Base-by-base conservation (phyloP, 1,140 invertebrate species). In the Cherax destructor region DNA sequence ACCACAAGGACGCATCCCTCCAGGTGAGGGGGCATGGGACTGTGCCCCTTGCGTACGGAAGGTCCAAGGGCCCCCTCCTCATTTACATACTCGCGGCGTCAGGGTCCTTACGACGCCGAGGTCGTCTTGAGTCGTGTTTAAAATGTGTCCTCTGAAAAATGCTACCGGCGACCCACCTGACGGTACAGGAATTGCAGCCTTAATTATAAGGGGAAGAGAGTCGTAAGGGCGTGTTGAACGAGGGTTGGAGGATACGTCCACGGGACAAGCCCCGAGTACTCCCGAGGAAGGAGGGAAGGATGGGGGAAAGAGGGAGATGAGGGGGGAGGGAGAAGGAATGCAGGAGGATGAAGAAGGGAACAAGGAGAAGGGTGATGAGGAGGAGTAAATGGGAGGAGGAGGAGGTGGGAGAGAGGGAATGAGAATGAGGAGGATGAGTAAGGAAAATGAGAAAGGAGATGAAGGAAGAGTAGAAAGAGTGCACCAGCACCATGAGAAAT, bases 91-190 rank as follows among this genome's bases (percentile, higher is more conserved):
- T 21, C 74, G 41, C 7, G 16, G 9, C 65, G 65, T 59, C 18
- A 56, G 21, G 49, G 30, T n/a, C 83, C 83, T 74, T 74, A 1
- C n/a, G 16, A 16, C 65, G 65, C 65, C 49, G 59, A 74, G 50
- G 72, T 49, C 16, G 49, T 72, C 69, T 18, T 2, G 74, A 41
- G 65, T 59, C 83, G 83, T 74, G 83, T 85, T 84, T 85, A 65
- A 85, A 85, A 85, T 85, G 83, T 85, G 83, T 85, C 83, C 30
- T 72, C 83, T 69, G 61, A 72, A 85, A 85, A 85, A 85, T 74
- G 83, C 83, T 85, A 85, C 83, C 47, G 83, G 65, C 65, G 11
- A 50, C 13, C 24, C 30, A 61, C 83, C 65, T 21, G 21, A 47
- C n/a, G 21, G 61, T 47, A 30, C 13, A 65, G 61, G 30, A 74